Base-by-base conservation (phyloP, 1,140 invertebrate genomes). In the Stegodyphus dumicola region DNA sequence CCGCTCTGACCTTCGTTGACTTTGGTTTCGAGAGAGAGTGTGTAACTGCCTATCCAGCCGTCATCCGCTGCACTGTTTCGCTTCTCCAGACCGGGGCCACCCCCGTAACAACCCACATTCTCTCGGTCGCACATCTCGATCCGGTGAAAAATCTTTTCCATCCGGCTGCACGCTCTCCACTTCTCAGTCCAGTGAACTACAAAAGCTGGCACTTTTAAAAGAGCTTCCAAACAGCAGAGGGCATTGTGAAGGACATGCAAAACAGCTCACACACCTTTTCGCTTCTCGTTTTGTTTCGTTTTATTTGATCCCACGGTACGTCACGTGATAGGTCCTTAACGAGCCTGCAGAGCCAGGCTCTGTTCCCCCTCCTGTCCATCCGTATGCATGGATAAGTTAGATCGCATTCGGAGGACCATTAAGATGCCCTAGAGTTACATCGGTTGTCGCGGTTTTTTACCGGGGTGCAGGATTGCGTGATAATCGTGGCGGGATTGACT, bases 181-280 rank as follows among this genome's bases (percentile, higher is more conserved):
- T 78, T 78, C 51, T 52, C 64, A 65, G 77, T 67, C 77, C 77
- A 69, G 15, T 78, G 77, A 78, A 78, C 77, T 69, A 69, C 77
- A 53, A 53, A 53, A 54, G 49, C 77, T 67, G 76, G n/a, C 48
- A 52, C 60, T 65, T 66, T 17, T 13, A 64, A 66, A 15, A 53
- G 49, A 10, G n/a, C 15, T 51, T 15, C 49, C 10, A 17, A 17
- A 18, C n/a, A 17, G 13, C 64, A 65, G 78, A 80, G 78, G 78
- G 56, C 78, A 80, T 80, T 80, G 67, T 52, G 67, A 80, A 80
- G 78, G 78, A 73, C 78, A 80, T 80, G 78, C 78, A 80, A 80
- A 80, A 64, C 51, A 51, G 17, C 18, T 15, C n/a, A 11, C n/a
- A 15, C 33, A 33, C 33, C 33, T 33, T 33, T 33, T 33, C 33